Evolutionary conservation across 2,797 vertebrate genomes (phyloP).

Genomic region (Tauraco hartlaubi): DNA sequence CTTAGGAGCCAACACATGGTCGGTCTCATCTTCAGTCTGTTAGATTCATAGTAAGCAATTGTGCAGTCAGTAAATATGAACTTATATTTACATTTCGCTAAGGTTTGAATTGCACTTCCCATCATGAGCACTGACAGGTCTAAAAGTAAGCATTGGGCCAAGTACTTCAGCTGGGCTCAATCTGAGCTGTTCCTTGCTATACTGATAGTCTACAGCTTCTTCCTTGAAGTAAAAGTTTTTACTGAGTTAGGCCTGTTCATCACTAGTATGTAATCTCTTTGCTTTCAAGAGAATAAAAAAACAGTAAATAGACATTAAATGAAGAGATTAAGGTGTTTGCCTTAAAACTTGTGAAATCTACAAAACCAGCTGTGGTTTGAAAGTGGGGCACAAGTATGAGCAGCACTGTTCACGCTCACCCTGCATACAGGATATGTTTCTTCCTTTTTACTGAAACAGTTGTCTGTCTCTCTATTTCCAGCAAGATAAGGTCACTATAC

Average conservation of each 20-base stretch:
- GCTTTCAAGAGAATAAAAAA: neutral
- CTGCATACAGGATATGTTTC: neutral
- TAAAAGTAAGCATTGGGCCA: neutral
- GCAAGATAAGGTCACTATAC: neutral
- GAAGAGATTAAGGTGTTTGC: neutral
- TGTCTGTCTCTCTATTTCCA: neutral
- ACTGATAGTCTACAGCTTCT: neutral
- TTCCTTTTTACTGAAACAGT: neutral
- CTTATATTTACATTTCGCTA: neutral
- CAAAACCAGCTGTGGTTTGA: neutral
- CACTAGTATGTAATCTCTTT: neutral
- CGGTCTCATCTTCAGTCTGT: neutral
- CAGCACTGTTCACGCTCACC: neutral
- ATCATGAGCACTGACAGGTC: neutral
- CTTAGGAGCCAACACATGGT: neutral
- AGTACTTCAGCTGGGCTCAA: neutral
- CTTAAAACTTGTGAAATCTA: neutral
- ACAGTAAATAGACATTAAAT: neutral
- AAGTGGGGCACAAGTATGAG: neutral
- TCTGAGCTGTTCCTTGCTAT: neutral
- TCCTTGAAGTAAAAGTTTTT: neutral
- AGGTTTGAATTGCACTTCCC: neutral
- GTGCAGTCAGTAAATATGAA: neutral
- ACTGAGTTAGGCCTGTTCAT: neutral
- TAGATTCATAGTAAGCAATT: neutral